These are phyloP conservation scores for Perizoma affinitatum DNA, from an alignment of 2,888 invertebrate species.

Conservation along the genomic window DNA sequence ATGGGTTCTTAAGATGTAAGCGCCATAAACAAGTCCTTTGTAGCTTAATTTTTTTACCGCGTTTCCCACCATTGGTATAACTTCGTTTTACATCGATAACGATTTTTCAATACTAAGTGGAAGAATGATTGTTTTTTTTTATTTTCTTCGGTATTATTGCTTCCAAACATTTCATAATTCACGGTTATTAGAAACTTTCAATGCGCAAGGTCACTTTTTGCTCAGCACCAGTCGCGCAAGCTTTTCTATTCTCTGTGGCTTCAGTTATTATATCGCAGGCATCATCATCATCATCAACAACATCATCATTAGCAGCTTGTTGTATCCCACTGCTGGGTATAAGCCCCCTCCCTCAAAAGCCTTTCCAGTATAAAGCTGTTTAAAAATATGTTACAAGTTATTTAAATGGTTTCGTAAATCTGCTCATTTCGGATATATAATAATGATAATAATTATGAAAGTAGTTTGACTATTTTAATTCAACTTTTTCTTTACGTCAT, in stretches of 20 bases:
- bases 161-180: conserved; percentile 31
- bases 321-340: no score
- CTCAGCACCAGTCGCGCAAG: conserved; percentile 2
- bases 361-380: no score
- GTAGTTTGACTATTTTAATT: no score
- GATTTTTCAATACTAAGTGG: no score
- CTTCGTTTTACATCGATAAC: background rate
- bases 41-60: background rate
- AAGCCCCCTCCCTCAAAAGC: no score
- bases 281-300: conserved; percentile 26
- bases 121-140: background rate
- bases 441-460: no score
- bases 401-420: no score
- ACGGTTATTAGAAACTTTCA: conserved; percentile 27
- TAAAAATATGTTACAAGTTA: no score
- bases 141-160: conserved; percentile 22
- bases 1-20: conserved; percentile 5
- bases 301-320: background rate
- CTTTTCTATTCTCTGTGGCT: background rate
- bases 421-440: no score
- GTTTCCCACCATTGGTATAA: no score
- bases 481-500: no score
- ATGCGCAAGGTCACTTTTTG: conserved; percentile 29
- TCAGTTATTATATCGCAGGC: conserved; percentile 21
- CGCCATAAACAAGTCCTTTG: conserved; percentile 5